Percentiles rank a stretch among this genome's conserved stretches.
Conservation (phyloP, 2,888 invertebrate species). For the Asteroscopus sphinx region DNA sequence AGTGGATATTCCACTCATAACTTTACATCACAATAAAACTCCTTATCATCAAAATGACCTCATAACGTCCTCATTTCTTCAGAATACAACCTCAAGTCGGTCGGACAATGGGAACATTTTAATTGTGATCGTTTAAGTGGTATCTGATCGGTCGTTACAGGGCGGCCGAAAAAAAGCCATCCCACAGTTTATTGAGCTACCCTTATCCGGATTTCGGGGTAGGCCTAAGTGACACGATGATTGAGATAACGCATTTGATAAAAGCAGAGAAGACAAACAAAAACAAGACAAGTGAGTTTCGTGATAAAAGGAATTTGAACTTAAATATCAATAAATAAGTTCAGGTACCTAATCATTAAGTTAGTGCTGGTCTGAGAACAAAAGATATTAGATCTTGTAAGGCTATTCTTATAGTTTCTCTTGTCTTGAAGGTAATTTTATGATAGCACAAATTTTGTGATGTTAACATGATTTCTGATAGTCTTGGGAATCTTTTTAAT, state of each 20-base stretch:
- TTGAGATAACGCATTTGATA: conserved; percentile 9
- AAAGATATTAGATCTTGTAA: too few species aligned
- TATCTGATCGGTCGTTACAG: conserved; percentile 57
- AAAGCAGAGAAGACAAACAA: neutral
- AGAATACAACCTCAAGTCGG: neutral
- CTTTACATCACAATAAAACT: neutral
- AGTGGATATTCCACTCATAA: too few species aligned
- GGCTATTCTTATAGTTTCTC: too few species aligned
- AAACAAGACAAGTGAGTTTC: too few species aligned
- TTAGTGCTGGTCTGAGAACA: too few species aligned
- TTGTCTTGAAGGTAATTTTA: too few species aligned
- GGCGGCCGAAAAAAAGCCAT: conserved; percentile 49
- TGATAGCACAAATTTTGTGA: too few species aligned
- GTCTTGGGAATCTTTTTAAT: too few species aligned
- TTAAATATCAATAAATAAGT: too few species aligned
- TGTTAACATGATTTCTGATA: too few species aligned
- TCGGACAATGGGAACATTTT: conserved; percentile 59
- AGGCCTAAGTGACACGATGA: conserved; percentile 29
- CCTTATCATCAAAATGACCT: neutral
- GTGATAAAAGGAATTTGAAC: too few species aligned
- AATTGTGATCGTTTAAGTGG: conserved; percentile 64
- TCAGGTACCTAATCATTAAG: too few species aligned
- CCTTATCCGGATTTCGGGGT: conserved; percentile 38
- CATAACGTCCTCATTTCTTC: conserved; percentile 1
- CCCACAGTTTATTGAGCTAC: conserved; percentile 38